Base-by-base conservation (phyloP, 1,140 invertebrate species). In the Micrasema longulum region DNA sequence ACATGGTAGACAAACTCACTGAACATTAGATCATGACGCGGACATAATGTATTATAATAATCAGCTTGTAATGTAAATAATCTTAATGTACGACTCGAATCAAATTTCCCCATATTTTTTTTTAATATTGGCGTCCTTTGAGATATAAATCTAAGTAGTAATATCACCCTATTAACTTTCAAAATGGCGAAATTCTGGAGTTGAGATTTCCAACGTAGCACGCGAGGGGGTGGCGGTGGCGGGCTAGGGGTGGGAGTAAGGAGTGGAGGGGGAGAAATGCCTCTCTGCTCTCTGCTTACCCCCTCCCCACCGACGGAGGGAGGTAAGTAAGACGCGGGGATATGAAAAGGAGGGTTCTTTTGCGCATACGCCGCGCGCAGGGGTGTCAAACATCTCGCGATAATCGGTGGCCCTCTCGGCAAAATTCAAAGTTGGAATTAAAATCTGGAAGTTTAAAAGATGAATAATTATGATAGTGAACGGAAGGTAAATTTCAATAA, bases 301-400 rank as follows among this genome's bases (percentile, higher is more conserved):
- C 45, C 35, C 18, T 45, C 43, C 23, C 62, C 11, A 26, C 62
- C 43, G 12, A 41, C 43, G 41, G 22, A 31, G 52, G 55, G 43
- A 31, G 64, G 16, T 53, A 67, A 74, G 66, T 74, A 74, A 74
- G 73, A 74, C 73, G 72, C 72, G 73, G 69, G 69, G 64, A 45
- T 47, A 55, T 22, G 57, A 71, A 60, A 65, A 43, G 60, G 22
- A 66, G 64, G 73, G 73, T 74, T 74, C 73, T 74, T 74, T 74
- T 69, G 69, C 73, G 69, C 73, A 69, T 63, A 70, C 64, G 72
- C 68, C 68, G 64, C 64, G 67, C 57, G 72, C 55, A 62, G 71
- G 66, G 65, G 57, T n/a, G 62, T 14, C 41, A 64, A 47, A 47
- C 26, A 18, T 64, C 18, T 23, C 22, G 1, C 18, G 14, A 35